phyloP scores from a whole-genome alignment of 2,888 invertebrate species.

The Lypha dubia region DNA sequence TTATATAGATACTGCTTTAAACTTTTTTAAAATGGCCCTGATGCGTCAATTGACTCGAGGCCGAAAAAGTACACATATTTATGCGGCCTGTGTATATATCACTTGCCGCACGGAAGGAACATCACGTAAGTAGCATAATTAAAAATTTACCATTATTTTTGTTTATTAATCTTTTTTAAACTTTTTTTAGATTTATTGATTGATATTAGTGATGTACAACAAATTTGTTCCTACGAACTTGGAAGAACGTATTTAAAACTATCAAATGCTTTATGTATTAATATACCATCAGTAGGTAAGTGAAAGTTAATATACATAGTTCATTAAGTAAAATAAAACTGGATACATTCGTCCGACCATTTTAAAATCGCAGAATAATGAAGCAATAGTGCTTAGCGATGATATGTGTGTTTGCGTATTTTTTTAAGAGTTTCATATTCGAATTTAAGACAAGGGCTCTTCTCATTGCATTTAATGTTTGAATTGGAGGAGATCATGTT shows the following conservation, averaged over 20 bases:
- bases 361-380: no score
- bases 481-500: no score
- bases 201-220: slow-evolving; percentile 98
- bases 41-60: slow-evolving; percentile 94
- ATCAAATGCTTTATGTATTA: slow-evolving; percentile 94
- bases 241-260: slow-evolving; percentile 96
- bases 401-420: no score
- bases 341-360: no score
- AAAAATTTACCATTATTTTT: neutral
- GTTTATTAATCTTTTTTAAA: neutral
- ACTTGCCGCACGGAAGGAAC: slow-evolving; percentile 98
- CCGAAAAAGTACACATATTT: slow-evolving; percentile 93
- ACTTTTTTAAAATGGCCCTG: slow-evolving; percentile 96
- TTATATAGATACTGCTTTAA: slow-evolving; percentile 96
- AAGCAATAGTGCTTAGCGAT: no score
- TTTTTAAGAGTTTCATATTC: no score
- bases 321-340: no score
- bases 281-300: slow-evolving; percentile 94
- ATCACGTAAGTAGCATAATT: slow-evolving; percentile 88
- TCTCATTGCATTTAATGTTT: no score
- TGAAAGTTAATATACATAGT: slow-evolving; percentile 74
- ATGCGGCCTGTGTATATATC: slow-evolving; percentile 98
- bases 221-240: slow-evolving; percentile 97
- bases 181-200: slow-evolving; percentile 91
- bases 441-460: no score